Conservation (phyloP, 2,113 vertebrate genomes). For the Scophthalmus maximus region DNA sequence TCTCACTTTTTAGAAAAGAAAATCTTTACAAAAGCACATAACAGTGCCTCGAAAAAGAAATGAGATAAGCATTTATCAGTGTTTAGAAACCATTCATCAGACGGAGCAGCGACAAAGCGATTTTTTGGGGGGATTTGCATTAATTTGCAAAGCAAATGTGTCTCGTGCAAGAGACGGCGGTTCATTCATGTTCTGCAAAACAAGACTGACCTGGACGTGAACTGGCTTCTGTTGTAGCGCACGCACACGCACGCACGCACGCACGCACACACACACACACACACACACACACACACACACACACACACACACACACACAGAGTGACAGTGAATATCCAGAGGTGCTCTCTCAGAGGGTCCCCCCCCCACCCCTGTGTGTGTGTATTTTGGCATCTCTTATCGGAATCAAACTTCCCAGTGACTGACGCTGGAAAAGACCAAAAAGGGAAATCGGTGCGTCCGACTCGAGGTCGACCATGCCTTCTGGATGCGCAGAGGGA, state of each 20-base stretch:
- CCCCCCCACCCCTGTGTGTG: too few relatives aligned
- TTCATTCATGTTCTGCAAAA: conserved; percentile 37
- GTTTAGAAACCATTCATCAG: conserved; percentile 33
- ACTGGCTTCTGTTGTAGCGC: conserved; percentile 29
- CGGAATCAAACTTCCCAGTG: conserved; percentile 31
- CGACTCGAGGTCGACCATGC: conserved; percentile 54
- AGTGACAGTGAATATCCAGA: conserved; percentile 18
- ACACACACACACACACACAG: neutral
- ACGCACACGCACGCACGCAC: neutral
- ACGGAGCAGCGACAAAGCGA: conserved; percentile 4
- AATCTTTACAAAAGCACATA: neutral
- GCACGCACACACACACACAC: neutral
- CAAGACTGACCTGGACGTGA: conserved; percentile 55
- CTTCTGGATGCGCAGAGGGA: conserved; percentile 6
- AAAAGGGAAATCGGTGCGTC: conserved; percentile 38
- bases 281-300: neutral
- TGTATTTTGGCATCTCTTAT: conserved; percentile 37
- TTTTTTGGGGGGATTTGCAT: conserved; percentile 68
- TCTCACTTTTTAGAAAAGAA: conserved; percentile 11
- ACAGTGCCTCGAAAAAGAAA: conserved; percentile 1
- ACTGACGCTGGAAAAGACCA: conserved; percentile 22
- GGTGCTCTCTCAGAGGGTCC: neutral
- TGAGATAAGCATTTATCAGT: conserved; percentile 8
- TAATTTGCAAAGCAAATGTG: conserved; percentile 67
- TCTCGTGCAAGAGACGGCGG: conserved; percentile 17